These are phyloP conservation scores for Sesia apiformis DNA, from an alignment of 2,888 invertebrate genomes.

Conservation along the genomic window DNA sequence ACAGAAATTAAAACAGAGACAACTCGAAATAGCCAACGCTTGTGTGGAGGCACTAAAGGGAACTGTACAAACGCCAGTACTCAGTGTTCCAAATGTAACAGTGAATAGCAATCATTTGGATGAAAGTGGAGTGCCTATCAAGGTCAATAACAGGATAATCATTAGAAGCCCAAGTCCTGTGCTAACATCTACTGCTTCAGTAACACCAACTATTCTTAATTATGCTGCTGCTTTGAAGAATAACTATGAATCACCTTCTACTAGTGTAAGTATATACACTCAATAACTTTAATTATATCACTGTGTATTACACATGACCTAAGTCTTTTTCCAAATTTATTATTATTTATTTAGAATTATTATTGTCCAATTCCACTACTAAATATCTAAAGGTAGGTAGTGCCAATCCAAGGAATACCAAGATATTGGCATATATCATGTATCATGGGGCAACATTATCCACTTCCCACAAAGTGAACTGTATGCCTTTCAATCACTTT, in stretches of 20 bases:
- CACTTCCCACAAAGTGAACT: background rate
- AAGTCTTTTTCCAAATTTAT: no score
- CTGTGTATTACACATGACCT: no score
- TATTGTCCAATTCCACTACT: no score
- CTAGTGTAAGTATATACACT: conserved; percentile 42
- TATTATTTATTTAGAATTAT: no score
- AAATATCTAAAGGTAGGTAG: no score
- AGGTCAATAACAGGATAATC: background rate
- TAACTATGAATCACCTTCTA: conserved; percentile 35
- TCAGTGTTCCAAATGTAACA: conserved; percentile 39
- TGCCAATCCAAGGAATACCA: no score
- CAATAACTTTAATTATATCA: background rate
- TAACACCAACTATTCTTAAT: conserved; percentile 33
- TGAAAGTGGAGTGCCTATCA: conserved; percentile 22
- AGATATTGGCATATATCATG: no score
- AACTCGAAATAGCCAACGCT: conserved; percentile 55
- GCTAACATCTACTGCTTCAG: conserved; percentile 25
- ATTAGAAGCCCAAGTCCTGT: conserved; percentile 35
- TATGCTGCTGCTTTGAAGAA: conserved; percentile 54
- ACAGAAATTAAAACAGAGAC: conserved; percentile 38
- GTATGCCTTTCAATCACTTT: background rate
- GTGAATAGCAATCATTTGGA: conserved; percentile 29
- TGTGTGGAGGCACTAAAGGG: conserved; percentile 52
- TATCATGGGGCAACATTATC: background rate
- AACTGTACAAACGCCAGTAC: conserved; percentile 39